Evolutionary conservation across 2,113 vertebrate species (phyloP), one percentile per base, ranked within the genome.

Genomic region (Sterrhoptilus dennistouni): DNA sequence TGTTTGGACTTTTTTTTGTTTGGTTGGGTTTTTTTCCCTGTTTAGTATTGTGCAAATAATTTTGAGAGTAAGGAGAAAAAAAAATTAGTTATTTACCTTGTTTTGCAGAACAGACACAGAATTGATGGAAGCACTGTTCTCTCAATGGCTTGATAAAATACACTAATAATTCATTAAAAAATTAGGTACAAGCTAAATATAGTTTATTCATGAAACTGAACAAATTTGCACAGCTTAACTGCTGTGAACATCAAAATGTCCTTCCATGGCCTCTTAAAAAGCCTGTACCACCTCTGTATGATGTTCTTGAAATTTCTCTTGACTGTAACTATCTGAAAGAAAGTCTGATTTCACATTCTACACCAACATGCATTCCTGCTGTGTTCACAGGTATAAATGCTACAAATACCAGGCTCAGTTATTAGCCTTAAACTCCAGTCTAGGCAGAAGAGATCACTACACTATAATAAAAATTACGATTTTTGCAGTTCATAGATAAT

Each of bases 161-260:
- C 38, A 63, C 68, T 83, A 85, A 50, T 23, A 90, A 74, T 59
- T 83, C 8, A 80, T 92, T 25, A 92, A 93, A 97, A 92, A 92
- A 40, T 90, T 74, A 95, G 6, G 29, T 86, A 59, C 18, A 92
- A 86, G 8, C 18, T 47, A 69, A 92, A 88, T 83, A 57, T 45
- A 54, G 71, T 63, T 94, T 95, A 88, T 88, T 93, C 42, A 90
- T 77, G 33, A 92, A 88, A 69, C 15, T 0, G 6, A 88, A 77
- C 11, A 15, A 69, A 47, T 90, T 86, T 94, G 76, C 29, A 47
- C 15, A 61, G 33, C 14, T 88, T 76, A 79, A 45, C 15, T 35
- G 18, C 17, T 57, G 31, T 19, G 33, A 75, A 38, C n/a, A 65
- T 45, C 38, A 72, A 85, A 93, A 72, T 0, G 7, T 83, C 53